Percentiles rank a stretch among this genome's conserved stretches.
These are phyloP conservation scores for Pteropus alecto DNA, from an alignment of 2,113 vertebrate species.

Conservation along the genomic window DNA sequence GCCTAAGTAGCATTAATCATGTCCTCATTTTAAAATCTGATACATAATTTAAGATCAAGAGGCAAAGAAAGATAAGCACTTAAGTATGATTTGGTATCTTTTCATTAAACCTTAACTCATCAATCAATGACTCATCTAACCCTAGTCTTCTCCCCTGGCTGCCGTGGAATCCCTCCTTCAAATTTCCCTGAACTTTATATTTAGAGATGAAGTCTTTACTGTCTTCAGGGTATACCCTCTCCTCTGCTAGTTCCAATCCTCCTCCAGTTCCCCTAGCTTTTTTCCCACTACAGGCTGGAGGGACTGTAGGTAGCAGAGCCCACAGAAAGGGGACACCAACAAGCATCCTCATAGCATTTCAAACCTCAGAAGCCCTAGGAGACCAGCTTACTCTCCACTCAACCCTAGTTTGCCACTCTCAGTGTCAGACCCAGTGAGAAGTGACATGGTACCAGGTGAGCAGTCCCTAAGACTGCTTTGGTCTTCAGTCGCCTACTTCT, in stretches of 20 bases:
- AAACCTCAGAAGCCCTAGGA: background rate
- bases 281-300: background rate
- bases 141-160: background rate
- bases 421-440: background rate
- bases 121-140: constrained; percentile 31
- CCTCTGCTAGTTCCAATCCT: background rate
- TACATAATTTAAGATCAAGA: constrained; percentile 75
- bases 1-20: constrained; percentile 72
- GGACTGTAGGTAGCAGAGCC: background rate
- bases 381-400: background rate
- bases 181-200: background rate
- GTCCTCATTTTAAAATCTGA: constrained; percentile 71
- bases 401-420: background rate
- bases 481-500: background rate
- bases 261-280: background rate
- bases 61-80: constrained; percentile 72
- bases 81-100: constrained; percentile 67
- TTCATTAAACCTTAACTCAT: constrained; percentile 67
- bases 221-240: background rate
- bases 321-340: background rate
- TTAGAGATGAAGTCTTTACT: background rate
- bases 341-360: background rate
- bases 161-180: background rate
- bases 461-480: background rate
- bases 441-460: background rate